Evolutionary conservation across 2,113 vertebrate species (phyloP), one percentile per base, ranked within the genome.

Genomic region (Ursus arctos): DNA sequence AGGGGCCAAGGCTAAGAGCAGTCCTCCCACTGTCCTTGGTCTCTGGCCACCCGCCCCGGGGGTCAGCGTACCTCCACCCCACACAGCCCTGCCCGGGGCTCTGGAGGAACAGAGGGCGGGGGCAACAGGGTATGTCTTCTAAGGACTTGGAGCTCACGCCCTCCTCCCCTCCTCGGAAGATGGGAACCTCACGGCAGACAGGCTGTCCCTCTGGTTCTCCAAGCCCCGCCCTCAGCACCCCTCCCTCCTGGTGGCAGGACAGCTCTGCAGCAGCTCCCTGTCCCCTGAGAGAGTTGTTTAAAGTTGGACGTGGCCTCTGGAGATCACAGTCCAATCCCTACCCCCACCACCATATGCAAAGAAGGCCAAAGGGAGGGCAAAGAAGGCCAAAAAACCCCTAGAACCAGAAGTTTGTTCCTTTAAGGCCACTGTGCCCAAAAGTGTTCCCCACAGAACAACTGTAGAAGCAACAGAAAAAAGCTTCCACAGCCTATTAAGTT

Each of bases 51-150:
- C 53, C 53, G 2, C 53, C 53, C 43, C 2, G 14, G 63, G 16
- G 16, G 33, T 47, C 76, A 31, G 40, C 43, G 8, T n/a, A 1
- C 18, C 51, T 19, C 63, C 4, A 16, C 36, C 6, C 31, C 5
- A 13, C 33, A 63, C 55, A 43, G 81, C 21, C 53, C 51, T 16
- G 6, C 14, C 7, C 13, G 4, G 6, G 19, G n/a, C 7, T 26
- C 88, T 40, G 40, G 6, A 7, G 3, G 40, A 26, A n/a, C 6
- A 0, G 15, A 13, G 3, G 26, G 0, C 3, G 1, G 69, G 33
- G 24, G 13, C 49, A 6, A 18, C 26, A 22, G 33, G 33, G 12
- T 19, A 4, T 10, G 11, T 5, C 11, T 40, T 51, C 53, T 36
- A 14, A 47, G n/a, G 40, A 22, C 61, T 61, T 22, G 7, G 49